A percentile compares a stretch with the other conserved stretches of the same genome.
These are phyloP conservation scores for Oryzias curvinotus DNA, from an alignment of 2,113 vertebrate genomes.

Conservation along the genomic window DNA sequence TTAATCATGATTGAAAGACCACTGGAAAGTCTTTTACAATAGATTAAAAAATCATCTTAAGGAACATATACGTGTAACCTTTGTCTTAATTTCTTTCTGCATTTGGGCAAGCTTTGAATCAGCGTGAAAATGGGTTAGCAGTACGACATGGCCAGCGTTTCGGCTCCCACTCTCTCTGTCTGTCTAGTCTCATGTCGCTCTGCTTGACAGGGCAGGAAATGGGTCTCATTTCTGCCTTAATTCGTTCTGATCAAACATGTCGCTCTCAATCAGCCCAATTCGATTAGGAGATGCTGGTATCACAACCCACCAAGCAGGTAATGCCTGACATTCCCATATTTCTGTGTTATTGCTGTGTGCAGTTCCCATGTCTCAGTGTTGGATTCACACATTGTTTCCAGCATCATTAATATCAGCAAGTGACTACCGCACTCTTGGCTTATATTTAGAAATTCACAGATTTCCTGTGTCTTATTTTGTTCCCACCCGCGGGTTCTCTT, in stretches of 20 bases:
- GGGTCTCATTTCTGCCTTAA: conserved; percentile 73
- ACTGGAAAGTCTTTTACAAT: no score
- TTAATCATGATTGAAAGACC: no score
- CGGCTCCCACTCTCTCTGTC: conserved; percentile 21
- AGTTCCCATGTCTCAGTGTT: conserved; percentile 3
- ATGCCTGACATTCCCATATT: conserved; percentile 59
- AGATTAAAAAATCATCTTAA: no score
- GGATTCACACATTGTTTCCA: conserved; percentile 31
- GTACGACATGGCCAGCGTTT: conserved; percentile 25
- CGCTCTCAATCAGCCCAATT: conserved; percentile 71
- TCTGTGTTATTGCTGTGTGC: conserved; percentile 25
- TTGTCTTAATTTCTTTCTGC: conserved; percentile 22
- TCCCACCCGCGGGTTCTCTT: not conserved
- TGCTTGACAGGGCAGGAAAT: conserved; percentile 73
- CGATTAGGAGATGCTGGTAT: conserved; percentile 69
- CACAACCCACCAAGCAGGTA: conserved; percentile 63
- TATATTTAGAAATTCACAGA: conserved; percentile 61
- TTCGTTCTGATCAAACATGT: conserved; percentile 76
- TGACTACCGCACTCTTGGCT: conserved; percentile 33
- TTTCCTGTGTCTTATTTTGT: conserved; percentile 33
- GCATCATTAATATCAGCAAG: conserved; percentile 25
- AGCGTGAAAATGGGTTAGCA: conserved; percentile 45
- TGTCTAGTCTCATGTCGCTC: conserved; percentile 37
- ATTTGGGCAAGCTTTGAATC: conserved; percentile 35
- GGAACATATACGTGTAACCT: no score